Evolutionary conservation across 2,888 invertebrate species (phyloP), one percentile per base, ranked within the genome.

Genomic region (Eledona agricola): DNA sequence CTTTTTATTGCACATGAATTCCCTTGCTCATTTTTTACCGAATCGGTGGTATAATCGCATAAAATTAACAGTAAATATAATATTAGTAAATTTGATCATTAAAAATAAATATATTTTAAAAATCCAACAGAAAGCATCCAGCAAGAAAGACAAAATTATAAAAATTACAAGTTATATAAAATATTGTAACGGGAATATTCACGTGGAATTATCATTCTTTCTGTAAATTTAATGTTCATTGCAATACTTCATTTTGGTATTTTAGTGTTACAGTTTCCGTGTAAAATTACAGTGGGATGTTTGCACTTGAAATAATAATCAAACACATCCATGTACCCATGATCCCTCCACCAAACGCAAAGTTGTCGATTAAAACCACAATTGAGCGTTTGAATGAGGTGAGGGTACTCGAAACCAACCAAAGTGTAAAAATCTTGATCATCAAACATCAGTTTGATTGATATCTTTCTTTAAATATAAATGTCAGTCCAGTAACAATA

Each of bases 391-490:
- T 87, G 84, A 65, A 92, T 86, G 29, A 90, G 73, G 57, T 86
- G 80, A 3, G 87, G 86, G 63, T 85, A 79, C 65, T 90, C 89
- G 60, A 83, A 81, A 4, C 84, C 86, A 7, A 90, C 66, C 17
- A 90, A 73, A 0, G 89, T 88, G 70, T 87, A 90, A 74, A 88
- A 89, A 76, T 90, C 90, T 74, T 92, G 91, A 74, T 92, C 91
- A 1, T 91, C 91, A 15, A 92, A 78, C n/a, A n/a, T n/a, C n/a
- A n/a, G n/a, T n/a, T n/a, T n/a, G n/a, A n/a, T 78, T 78, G 19
- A 90, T 79, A 71, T 89, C 88, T 10, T 80, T 80, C 60, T 82
- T 80, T 72, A 92, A 86, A 73, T 86, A 85, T 34, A 88, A 82
- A 77, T 92, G 91, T 60, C 87, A 85, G 76, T 92, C 92, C n/a